Conservation (phyloP, 2,888 invertebrate genomes). For the Amaurobius ferox region DNA sequence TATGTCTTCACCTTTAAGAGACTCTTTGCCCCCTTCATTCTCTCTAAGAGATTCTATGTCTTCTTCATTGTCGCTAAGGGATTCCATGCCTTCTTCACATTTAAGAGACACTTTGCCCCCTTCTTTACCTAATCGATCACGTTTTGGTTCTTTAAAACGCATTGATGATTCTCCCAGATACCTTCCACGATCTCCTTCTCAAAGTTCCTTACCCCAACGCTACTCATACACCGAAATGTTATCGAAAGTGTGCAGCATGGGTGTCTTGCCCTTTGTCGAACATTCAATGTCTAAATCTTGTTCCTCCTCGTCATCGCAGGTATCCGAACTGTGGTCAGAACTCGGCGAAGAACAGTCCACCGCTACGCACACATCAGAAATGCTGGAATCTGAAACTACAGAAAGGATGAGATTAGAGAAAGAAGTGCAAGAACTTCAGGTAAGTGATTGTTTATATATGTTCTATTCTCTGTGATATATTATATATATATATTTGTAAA, state of each 20-base stretch:
- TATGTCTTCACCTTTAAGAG: slow-evolving; percentile 39
- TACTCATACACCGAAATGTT: slow-evolving; percentile 70
- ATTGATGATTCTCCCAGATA: slow-evolving; percentile 39
- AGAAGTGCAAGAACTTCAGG: slow-evolving; percentile 89
- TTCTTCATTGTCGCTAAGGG: slow-evolving; percentile 8
- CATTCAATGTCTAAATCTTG: slow-evolving; percentile 43
- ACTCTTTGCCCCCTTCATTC: slow-evolving; percentile 35
- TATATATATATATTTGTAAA: too few relatives aligned
- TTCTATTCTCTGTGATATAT: too few relatives aligned
- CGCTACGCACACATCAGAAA: slow-evolving; percentile 90
- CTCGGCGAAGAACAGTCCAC: slow-evolving; percentile 94
- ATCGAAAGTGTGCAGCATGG: slow-evolving; percentile 64
- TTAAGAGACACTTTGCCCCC: slow-evolving; percentile 43
- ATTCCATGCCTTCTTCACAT: too few relatives aligned
- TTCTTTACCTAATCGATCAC: slow-evolving; percentile 25
- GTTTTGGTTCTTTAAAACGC: slow-evolving; percentile 53
- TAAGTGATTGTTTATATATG: slow-evolving; percentile 74
- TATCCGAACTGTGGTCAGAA: slow-evolving; percentile 94
- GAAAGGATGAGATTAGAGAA: slow-evolving; percentile 91
- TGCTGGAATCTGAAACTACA: slow-evolving; percentile 92
- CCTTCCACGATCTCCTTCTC: slow-evolving; percentile 59
- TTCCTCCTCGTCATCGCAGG: slow-evolving; percentile 80
- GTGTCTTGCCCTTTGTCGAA: slow-evolving; percentile 41
- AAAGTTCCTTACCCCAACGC: slow-evolving; percentile 57
- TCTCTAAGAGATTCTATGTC: slow-evolving; percentile 30